A percentile compares a stretch with the other conserved stretches of the same genome.
phyloP scores from a whole-genome alignment of 2,113 vertebrate species.

The Platysteira castanea region DNA sequence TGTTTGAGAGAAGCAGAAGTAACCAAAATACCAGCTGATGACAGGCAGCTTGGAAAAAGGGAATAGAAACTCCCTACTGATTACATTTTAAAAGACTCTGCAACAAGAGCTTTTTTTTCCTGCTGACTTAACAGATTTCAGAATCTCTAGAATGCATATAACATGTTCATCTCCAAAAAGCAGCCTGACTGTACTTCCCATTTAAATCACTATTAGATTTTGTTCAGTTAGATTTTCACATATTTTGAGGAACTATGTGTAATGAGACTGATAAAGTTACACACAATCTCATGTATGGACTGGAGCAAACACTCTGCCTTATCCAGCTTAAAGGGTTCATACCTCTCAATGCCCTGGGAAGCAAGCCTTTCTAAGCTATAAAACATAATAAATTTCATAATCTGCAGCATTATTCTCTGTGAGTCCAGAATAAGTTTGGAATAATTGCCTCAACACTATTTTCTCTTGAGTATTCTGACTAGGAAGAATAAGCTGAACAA shows the following conservation, averaged over 20 bases:
- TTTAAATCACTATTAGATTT: not conserved
- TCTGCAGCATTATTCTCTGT: not conserved
- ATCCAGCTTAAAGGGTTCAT: not conserved
- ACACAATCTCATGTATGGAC: not conserved
- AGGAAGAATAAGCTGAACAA: not conserved
- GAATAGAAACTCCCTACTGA: constrained; percentile 1
- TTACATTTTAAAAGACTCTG: not conserved
- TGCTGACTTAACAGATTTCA: not conserved
- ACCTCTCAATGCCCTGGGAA: not conserved
- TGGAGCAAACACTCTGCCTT: not conserved
- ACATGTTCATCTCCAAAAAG: not conserved
- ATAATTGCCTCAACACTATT: not conserved
- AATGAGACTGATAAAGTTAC: not conserved
- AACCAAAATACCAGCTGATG: not conserved
- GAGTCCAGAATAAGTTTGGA: not conserved
- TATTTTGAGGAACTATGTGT: not conserved
- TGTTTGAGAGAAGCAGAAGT: not conserved
- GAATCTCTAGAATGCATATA: not conserved
- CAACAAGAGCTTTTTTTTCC: not conserved
- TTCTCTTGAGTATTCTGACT: not conserved
- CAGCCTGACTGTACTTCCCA: not conserved
- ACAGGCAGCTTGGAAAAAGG: not conserved
- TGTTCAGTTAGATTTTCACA: not conserved
- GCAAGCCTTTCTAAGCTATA: not conserved
- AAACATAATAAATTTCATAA: not conserved